Percentiles rank a stretch among this genome's conserved stretches.
Conservation (phyloP, 2,888 invertebrate species). For the Chorisops tibialis region DNA sequence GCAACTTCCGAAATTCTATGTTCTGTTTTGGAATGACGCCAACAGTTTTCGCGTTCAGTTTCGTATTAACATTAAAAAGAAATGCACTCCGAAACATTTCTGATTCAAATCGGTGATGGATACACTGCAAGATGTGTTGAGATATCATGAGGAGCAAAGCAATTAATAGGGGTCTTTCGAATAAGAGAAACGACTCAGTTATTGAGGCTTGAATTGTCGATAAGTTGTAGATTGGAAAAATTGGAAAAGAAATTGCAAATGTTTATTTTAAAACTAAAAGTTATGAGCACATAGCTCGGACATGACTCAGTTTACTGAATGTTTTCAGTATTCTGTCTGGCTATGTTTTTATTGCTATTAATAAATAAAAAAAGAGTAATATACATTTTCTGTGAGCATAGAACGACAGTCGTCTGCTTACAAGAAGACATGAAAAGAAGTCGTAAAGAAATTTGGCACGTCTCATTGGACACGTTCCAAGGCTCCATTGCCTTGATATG, state of each 20-base stretch:
- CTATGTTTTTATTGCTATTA: conserved; percentile 13
- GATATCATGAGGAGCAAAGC: no score
- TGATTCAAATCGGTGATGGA: neutral
- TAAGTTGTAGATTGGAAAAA: no score
- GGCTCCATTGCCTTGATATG: conserved; percentile 7
- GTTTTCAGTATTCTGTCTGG: neutral
- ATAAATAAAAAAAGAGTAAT: conserved; percentile 12
- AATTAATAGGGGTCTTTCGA: no score
- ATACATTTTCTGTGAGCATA: conserved; percentile 17
- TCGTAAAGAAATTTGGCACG: conserved; percentile 25
- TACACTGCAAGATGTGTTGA: no score
- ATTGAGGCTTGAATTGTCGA: no score
- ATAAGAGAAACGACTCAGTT: no score
- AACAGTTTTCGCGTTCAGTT: neutral
- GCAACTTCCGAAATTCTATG: conserved; percentile 6
- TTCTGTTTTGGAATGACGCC: conserved; percentile 10
- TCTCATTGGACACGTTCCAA: conserved; percentile 24
- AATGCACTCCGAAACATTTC: conserved; percentile 6
- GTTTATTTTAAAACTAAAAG: no score
- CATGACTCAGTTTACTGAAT: no score
- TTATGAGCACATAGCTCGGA: no score
- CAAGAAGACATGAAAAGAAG: conserved; percentile 13
- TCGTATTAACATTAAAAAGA: conserved; percentile 9
- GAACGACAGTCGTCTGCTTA: conserved; percentile 1
- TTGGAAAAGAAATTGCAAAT: no score